phyloP scores from a whole-genome alignment of 2,888 invertebrate genomes.

The Oegoconia quadripuncta region DNA sequence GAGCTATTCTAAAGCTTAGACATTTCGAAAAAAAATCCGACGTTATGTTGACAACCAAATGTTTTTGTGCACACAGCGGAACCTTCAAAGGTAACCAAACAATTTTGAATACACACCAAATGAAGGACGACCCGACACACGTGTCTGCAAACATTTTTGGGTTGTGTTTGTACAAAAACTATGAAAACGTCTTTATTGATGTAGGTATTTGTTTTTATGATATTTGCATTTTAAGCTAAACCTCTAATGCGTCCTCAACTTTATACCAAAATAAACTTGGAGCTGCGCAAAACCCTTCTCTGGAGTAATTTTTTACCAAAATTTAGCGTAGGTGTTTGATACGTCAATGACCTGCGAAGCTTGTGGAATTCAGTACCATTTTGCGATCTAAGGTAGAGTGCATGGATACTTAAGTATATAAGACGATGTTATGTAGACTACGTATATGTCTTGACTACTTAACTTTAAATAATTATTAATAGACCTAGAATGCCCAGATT shows the following conservation, averaged over 20 bases:
- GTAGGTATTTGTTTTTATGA: slow-evolving; percentile 19
- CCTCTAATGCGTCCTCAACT: slow-evolving; percentile 36
- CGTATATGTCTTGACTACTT: too few relatives aligned
- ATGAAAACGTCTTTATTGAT: slow-evolving; percentile 38
- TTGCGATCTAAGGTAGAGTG: slow-evolving; percentile 48
- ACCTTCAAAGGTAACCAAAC: slow-evolving; percentile 59
- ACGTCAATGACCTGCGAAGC: slow-evolving; percentile 77
- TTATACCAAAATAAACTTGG: slow-evolving; percentile 25
- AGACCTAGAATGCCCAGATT: too few relatives aligned
- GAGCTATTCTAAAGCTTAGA: slow-evolving; percentile 19
- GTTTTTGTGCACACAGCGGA: slow-evolving; percentile 54
- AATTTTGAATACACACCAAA: slow-evolving; percentile 50
- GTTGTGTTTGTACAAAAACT: slow-evolving; percentile 52
- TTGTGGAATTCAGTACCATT: slow-evolving; percentile 73
- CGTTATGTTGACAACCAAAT: slow-evolving; percentile 26
- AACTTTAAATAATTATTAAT: too few relatives aligned
- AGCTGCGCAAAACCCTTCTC: slow-evolving; percentile 28
- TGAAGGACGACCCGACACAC: slow-evolving; percentile 57
- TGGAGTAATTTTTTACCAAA: slow-evolving; percentile 47
- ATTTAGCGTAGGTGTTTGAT: slow-evolving; percentile 64
- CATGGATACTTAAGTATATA: too few relatives aligned
- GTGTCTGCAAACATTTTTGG: slow-evolving; percentile 65
- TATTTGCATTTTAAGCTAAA: slow-evolving; percentile 17
- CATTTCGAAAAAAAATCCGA: slow-evolving; percentile 20
- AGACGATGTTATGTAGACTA: too few relatives aligned